These are phyloP conservation scores for Nymphalis polychloros DNA, from an alignment of 2,888 invertebrate genomes.

Conservation along the genomic window DNA sequence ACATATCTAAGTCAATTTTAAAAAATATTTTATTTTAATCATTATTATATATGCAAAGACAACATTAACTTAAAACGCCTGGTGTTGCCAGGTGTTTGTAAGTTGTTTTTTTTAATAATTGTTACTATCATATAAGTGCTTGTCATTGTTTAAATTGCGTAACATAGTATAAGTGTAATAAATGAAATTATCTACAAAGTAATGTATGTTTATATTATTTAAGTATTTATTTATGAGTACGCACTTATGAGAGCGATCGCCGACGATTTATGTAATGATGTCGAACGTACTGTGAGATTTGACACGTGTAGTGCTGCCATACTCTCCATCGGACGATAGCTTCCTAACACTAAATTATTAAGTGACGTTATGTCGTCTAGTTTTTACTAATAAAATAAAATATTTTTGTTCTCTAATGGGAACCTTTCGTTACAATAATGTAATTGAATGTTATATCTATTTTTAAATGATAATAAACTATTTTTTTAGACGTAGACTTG, in stretches of 20 bases:
- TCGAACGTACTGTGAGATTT: conserved; percentile 1
- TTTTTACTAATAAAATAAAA: conserved; percentile 72
- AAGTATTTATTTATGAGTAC: conserved; percentile 77
- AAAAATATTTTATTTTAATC: conserved; percentile 61
- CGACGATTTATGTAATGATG: conserved; percentile 49
- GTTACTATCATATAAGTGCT: conserved; percentile 56
- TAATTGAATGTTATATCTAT: conserved; percentile 76
- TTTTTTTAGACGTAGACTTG: conserved; percentile 60
- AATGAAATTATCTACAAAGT: conserved; percentile 64
- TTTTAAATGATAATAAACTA: conserved; percentile 62
- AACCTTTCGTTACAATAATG: conserved; percentile 66
- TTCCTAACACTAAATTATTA: conserved; percentile 67
- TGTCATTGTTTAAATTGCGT: conserved; percentile 62
- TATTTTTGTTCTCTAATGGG: conserved; percentile 77
- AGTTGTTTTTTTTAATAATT: conserved; percentile 43
- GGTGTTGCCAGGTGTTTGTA: conserved; percentile 55
- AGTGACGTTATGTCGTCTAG: conserved; percentile 63
- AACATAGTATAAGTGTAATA: conserved; percentile 69
- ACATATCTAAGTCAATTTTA: conserved; percentile 81
- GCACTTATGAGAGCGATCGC: conserved; percentile 45
- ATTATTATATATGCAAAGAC: conserved; percentile 30
- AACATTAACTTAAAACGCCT: conserved; percentile 15
- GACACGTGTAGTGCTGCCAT: conserved; percentile 57
- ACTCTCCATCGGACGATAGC: conserved; percentile 53
- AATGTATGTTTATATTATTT: conserved; percentile 67